Evolutionary conservation across 37 sponge, comb jelly and placozoan genomes (phyloP).

Genomic region (Beroe ovata): DNA sequence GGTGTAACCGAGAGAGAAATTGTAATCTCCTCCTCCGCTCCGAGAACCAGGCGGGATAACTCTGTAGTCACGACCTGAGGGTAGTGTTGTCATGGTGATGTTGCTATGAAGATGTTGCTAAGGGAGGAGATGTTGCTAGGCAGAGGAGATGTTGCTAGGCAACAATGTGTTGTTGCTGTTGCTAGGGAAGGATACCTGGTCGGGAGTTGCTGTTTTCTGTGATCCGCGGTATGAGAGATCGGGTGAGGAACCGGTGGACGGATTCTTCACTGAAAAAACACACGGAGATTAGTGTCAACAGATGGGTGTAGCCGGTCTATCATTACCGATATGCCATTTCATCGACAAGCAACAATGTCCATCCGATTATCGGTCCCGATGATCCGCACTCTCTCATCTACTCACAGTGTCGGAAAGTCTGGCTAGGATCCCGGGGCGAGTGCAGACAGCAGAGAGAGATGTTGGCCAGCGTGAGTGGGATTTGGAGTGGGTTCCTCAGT

Average conservation of each 20-base stretch:
- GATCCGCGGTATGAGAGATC: background rate
- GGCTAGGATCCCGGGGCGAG: slow-evolving; percentile 25
- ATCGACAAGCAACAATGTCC: no score
- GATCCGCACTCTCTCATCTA: no score
- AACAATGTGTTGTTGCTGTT: background rate
- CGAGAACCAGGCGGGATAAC: slow-evolving; percentile 21
- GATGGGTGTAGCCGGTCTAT: no score
- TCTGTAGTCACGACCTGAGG: slow-evolving; percentile 27
- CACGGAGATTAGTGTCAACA: no score
- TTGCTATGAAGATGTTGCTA: no score
- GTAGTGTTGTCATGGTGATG: no score
- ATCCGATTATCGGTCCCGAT: no score
- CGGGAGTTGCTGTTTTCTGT: slow-evolving; percentile 6
- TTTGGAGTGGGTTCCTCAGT: slow-evolving; percentile 45
- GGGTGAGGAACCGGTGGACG: slow-evolving; percentile 11
- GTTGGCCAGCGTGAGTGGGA: slow-evolving; percentile 35
- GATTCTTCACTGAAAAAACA: slow-evolving; percentile 7
- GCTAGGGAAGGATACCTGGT: background rate
- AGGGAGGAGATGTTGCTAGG: no score
- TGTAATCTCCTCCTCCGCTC: slow-evolving; percentile 15
- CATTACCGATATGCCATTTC: no score
- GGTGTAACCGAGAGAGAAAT: slow-evolving; percentile 57
- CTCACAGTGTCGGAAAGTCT: background rate
- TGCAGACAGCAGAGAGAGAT: slow-evolving; percentile 45
- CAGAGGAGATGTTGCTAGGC: background rate